Conservation (phyloP, 1,140 invertebrate species). For the Hylaeus anthracinus region DNA sequence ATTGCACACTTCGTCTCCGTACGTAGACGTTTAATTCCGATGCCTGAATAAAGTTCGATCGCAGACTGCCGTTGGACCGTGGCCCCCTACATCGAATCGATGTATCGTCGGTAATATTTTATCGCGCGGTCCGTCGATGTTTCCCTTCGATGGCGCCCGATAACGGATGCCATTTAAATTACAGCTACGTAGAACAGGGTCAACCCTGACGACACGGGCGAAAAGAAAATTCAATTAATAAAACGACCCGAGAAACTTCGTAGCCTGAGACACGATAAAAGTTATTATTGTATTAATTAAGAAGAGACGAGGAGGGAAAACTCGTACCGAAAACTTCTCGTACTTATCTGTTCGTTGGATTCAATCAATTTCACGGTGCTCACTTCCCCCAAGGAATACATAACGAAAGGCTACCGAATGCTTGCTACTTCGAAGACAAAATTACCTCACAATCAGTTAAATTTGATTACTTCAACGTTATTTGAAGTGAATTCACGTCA, state of each 20-base stretch:
- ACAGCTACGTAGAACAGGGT: background rate
- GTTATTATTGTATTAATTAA: constrained; percentile 39
- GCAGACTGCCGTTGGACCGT: background rate
- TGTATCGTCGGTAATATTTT: constrained; percentile 10
- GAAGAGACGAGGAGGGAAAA: background rate
- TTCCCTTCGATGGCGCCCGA: background rate
- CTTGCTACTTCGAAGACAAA: too few species aligned
- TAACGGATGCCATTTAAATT: constrained; percentile 11
- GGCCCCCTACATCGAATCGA: background rate
- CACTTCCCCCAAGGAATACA: background rate
- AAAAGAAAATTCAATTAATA: constrained; percentile 17
- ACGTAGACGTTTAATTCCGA: background rate
- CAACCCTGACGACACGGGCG: background rate
- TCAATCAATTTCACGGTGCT: constrained; percentile 24
- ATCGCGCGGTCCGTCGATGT: background rate
- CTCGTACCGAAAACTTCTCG: constrained; percentile 9
- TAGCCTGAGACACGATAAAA: background rate
- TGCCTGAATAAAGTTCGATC: constrained; percentile 19
- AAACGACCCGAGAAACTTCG: background rate
- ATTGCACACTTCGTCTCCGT: constrained; percentile 13
- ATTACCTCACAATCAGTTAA: too few species aligned
- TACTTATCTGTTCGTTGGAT: background rate
- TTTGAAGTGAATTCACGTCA: too few species aligned
- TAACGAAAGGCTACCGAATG: background rate
- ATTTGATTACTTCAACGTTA: too few species aligned